Evolutionary conservation across 2,888 invertebrate species (phyloP).

Genomic region (Eilema sororculum): DNA sequence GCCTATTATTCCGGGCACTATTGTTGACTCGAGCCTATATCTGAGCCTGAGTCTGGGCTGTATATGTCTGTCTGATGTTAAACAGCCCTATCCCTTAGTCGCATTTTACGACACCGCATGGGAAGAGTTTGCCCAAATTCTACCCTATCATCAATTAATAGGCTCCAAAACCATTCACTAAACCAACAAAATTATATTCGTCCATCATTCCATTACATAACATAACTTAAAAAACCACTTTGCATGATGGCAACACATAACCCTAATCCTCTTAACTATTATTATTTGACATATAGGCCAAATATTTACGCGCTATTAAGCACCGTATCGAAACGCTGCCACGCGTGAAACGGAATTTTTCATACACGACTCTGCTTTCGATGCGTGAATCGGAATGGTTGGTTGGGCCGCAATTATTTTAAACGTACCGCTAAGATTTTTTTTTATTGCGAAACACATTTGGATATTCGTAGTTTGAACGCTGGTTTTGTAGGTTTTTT

Average conservation of each 20-base stretch:
- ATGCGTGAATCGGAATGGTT: conserved; percentile 41
- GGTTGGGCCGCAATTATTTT: conserved; percentile 42
- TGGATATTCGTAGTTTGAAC: conserved; percentile 22
- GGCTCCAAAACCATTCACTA: too few relatives aligned
- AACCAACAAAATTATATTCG: not conserved
- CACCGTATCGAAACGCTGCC: conserved; percentile 32
- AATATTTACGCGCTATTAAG: conserved; percentile 50
- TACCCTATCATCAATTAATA: too few relatives aligned
- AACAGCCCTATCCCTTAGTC: too few relatives aligned
- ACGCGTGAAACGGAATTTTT: conserved; percentile 38
- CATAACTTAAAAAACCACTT: not conserved
- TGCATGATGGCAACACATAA: conserved; percentile 8
- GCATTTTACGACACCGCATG: too few relatives aligned
- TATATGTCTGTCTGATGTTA: too few relatives aligned
- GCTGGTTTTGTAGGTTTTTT: conserved; percentile 10
- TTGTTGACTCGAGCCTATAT: too few relatives aligned
- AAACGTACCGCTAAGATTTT: conserved; percentile 30
- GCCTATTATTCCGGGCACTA: too few relatives aligned
- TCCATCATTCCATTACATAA: not conserved
- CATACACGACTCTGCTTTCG: conserved; percentile 28
- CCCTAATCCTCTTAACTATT: conserved; percentile 27
- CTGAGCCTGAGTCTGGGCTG: too few relatives aligned
- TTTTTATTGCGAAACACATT: conserved; percentile 22
- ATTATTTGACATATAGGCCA: conserved; percentile 46
- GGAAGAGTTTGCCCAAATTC: too few relatives aligned